phyloP scores from a whole-genome alignment of 2,113 vertebrate genomes.

The Gymnogyps californianus region DNA sequence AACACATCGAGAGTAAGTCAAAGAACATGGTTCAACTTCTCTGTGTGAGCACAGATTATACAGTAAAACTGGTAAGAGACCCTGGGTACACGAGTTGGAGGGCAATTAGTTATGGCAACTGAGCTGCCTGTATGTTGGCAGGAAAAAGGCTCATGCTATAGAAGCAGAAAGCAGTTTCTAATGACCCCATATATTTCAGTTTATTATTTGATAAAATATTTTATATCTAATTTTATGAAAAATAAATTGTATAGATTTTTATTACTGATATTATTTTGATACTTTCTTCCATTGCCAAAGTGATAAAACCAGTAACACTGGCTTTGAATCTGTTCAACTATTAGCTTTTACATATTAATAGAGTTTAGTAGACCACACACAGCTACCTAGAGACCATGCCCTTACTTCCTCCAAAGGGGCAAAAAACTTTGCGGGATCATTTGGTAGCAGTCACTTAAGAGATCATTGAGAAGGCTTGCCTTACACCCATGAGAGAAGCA shows the following conservation, averaged over 20 bases:
- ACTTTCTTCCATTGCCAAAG: neutral
- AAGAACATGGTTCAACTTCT: neutral
- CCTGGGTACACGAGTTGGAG: neutral
- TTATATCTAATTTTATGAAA: neutral
- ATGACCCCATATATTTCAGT: neutral
- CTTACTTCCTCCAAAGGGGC: neutral
- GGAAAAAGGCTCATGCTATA: neutral
- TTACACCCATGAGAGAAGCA: neutral
- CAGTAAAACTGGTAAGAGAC: neutral
- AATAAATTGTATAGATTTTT: neutral
- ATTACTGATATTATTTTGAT: neutral
- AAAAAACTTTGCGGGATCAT: neutral
- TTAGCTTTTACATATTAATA: neutral
- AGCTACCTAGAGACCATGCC: neutral
- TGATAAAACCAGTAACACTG: neutral
- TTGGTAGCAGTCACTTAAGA: neutral
- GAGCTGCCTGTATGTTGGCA: neutral
- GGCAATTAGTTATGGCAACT: neutral
- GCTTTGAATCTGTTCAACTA: neutral
- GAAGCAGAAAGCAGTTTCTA: neutral
- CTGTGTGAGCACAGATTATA: neutral
- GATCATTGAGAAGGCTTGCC: neutral
- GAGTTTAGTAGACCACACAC: neutral
- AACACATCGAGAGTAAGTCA: neutral
- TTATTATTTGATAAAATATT: neutral